These are phyloP conservation scores for Diorhabda elongata DNA, from an alignment of 1,140 invertebrate species.

Conservation along the genomic window DNA sequence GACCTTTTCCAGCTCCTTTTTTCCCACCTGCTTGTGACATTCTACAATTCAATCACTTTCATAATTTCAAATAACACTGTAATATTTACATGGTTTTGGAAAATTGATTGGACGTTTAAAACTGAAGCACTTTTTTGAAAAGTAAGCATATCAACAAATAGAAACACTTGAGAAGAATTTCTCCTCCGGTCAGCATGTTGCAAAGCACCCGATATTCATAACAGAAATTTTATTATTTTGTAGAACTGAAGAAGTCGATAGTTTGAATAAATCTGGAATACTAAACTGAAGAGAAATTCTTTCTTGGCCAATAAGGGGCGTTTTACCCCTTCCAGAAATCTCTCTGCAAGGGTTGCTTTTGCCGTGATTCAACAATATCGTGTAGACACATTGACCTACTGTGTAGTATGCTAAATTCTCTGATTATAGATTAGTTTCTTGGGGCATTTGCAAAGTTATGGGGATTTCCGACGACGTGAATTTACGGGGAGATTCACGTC, in stretches of 20 bases:
- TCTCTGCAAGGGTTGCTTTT: conserved; percentile 9
- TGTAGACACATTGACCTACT: conserved; percentile 24
- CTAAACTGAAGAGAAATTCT: conserved; percentile 22
- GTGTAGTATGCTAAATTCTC: conserved; percentile 19
- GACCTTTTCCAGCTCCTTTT: conserved; percentile 48
- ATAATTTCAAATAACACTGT: conserved; percentile 4
- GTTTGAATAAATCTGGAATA: conserved; percentile 19
- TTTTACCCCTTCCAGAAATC: conserved; percentile 14
- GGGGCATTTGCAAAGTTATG: conserved; percentile 4
- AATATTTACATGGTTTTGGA: conserved; percentile 1
- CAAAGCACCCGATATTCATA: neutral
- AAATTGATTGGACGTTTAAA: neutral
- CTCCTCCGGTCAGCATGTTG: conserved; percentile 20
- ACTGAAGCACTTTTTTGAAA: conserved; percentile 5
- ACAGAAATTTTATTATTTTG: neutral
- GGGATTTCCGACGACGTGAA: neutral
- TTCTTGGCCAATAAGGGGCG: conserved; percentile 31
- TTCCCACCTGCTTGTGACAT: conserved; percentile 48
- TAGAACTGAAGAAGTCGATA: conserved; percentile 5
- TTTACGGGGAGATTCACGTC: neutral
- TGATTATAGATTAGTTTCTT: conserved; percentile 20
- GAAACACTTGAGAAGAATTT: conserved; percentile 20
- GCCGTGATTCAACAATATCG: conserved; percentile 22
- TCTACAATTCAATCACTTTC: conserved; percentile 6
- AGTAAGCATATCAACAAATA: conserved; percentile 15